Evolutionary conservation across 2,888 invertebrate species (phyloP), one percentile per base, ranked within the genome.

Genomic region (Pteria penguin): DNA sequence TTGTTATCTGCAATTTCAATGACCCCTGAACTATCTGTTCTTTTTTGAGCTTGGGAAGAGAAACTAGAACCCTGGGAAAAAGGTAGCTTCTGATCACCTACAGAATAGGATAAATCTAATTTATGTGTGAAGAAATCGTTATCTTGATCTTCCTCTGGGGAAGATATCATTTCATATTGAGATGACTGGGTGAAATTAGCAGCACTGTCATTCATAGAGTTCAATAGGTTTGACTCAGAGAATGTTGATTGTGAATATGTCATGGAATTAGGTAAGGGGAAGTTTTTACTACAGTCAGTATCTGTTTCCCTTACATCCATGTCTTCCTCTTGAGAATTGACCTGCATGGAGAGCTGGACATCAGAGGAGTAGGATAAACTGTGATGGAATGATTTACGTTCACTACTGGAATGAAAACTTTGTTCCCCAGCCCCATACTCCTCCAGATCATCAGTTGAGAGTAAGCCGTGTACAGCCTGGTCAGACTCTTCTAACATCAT

Each of bases 161-260:
- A 77, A 5, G 76, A 77, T 45, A 77, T 77, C 1, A 73, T 72
- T 54, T 77, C 76, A 61, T 77, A 77, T 5, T 77, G 76, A 22
- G 75, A 70, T 14, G 75, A 70, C 5, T 57, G 32, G 11, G 60
- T 36, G 18, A 33, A 60, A 22, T 29, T 61, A 27, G 33, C 31
- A n/a, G 33, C 45, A 4, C 36, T n/a, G 26, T 70, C 70, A 29
- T 57, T 31, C n/a, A 24, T 26, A 58, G 58, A 26, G n/a, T 4
- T 14, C 26, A 14, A 26, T 24, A 58, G 1, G 22, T 8, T 18
- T 14, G n/a, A 14, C 2, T 58, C 3, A 58, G 58, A 58, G 22
- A 58, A 58, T 2, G 58, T 24, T 14, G 26, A 24, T 14, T 14
- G 22, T 24, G 14, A n/a, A 58, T 58, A 14, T 14, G 14, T 26